Percentiles rank a stretch among this genome's conserved stretches.
Conservation (phyloP, 2,113 vertebrate species). For the Octodon degus region DNA sequence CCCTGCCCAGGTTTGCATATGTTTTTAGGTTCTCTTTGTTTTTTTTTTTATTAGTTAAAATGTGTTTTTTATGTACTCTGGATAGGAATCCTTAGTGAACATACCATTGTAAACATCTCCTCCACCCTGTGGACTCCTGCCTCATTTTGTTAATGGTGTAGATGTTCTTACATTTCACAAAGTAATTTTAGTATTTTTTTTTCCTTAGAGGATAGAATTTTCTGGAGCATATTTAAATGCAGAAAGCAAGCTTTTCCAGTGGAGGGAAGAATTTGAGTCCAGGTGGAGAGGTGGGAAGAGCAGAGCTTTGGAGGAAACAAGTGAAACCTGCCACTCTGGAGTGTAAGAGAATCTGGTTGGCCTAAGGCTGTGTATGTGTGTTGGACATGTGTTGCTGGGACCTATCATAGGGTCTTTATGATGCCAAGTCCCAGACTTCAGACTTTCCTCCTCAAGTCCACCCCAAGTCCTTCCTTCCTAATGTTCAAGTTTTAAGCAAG, state of each 20-base stretch:
- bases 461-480: background rate
- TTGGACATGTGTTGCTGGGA: no score
- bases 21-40: no score
- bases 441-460: background rate
- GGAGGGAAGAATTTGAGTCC: background rate
- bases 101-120: background rate
- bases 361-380: background rate
- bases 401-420: background rate
- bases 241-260: background rate
- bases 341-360: background rate
- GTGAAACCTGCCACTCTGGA: background rate
- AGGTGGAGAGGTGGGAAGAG: background rate
- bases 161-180: background rate
- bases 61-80: slow-evolving; percentile 3
- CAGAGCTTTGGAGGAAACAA: background rate
- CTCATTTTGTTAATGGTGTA: background rate
- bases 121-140: background rate
- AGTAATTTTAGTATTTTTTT: background rate
- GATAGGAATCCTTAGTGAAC: background rate
- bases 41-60: background rate
- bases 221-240: background rate
- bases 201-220: background rate
- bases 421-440: fast-evolving
- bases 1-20: background rate
- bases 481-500: background rate